Evolutionary conservation across 1,140 invertebrate species (phyloP), one percentile per base, ranked within the genome.

Genomic region (Drosophila oshimai): DNA sequence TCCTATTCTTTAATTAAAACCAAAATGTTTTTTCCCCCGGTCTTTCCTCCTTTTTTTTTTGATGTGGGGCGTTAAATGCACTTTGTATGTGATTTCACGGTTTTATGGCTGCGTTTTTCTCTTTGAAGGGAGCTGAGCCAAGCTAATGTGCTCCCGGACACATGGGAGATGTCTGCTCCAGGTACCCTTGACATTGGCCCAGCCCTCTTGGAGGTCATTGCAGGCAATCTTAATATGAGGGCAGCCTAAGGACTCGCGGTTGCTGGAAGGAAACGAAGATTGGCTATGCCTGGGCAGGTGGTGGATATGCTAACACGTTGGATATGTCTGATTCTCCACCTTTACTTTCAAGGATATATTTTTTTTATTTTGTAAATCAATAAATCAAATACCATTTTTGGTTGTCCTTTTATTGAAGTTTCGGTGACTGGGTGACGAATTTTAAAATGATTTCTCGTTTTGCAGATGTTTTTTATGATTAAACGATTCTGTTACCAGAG

Each of bases 51-150:
- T 57, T 33, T 26, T 45, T 28, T 24, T 65, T 37, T 57, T 61
- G 46, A 54, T 76, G 34, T 58, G 36, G 57, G 45, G 70, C 64
- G 70, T 79, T 67, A 86, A 84, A 84, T 84, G 74, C 79, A 86
- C 77, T 84, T 84, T 86, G 79, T 84, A 84, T 84, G 74, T 84
- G 80, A 84, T 84, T 84, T 84, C 80, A 86, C 60, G 79, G 70
- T 75, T 84, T 84, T 79, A 84, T 64, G 74, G 46, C 65, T 55
- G 76, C 46, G 53, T 65, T 39, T 64, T 54, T 55, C 47, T 33
- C 53, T 29, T 36, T 15, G n/a, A 31, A 24, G 42, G 33, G 20
- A 74, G 37, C 36, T 12, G 20, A 17, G 47, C 70, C 74, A 79
- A 17, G 47, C 70, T 80, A 79, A 79, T 75, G 71, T 54, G n/a